Base-by-base conservation (phyloP, 1,140 invertebrate species). In the Drosophila malerkotliana region DNA sequence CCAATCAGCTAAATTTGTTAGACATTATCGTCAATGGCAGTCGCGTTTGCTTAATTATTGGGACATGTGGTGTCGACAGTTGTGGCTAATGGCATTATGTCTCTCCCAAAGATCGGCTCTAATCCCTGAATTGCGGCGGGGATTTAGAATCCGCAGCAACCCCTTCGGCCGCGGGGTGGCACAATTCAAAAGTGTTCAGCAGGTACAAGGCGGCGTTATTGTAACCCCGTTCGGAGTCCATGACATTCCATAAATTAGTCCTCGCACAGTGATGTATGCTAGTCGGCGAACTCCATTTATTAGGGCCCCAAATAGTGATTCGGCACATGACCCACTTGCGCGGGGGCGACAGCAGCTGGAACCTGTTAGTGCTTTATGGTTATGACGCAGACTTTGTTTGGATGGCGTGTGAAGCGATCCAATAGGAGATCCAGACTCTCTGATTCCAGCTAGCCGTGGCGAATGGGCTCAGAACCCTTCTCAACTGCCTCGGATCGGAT, bases 61-160 rank as follows among this genome's bases (percentile, higher is more conserved):
- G 83, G 83, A 87, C 83, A 87, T 87, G 83, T 87, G 82, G 83
- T 83, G 83, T 69, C 71, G 83, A 87, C 83, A 87, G 83, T 87
- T 87, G 83, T 83, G 75, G 72, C 83, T 87, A 87, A 87, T 87
- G 83, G 64, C 82, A 85, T 85, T 87, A 56, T 51, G 44, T 55
- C 47, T 41, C 44, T 61, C 45, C 69, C 32, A 28, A 41, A 58
- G 60, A 62, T 61, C 72, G 48, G 58, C 26, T 28, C 26, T 48
- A 44, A 85, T 85, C 82, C 82, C 61, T 52, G 60, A 66, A 77
- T 85, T 85, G 80, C 58, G 74, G 81, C 73, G 51, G 71, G 68
- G 71, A 57, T 80, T 75, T 76, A 62, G 49, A 57, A 52, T 73
- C 56, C 39, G 5, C 39, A 15, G 39, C 71, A 56, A 48, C 57